Percentiles rank a stretch among this genome's conserved stretches.
phyloP scores from a whole-genome alignment of 1,140 invertebrate species.

The Bombus balteatus region DNA sequence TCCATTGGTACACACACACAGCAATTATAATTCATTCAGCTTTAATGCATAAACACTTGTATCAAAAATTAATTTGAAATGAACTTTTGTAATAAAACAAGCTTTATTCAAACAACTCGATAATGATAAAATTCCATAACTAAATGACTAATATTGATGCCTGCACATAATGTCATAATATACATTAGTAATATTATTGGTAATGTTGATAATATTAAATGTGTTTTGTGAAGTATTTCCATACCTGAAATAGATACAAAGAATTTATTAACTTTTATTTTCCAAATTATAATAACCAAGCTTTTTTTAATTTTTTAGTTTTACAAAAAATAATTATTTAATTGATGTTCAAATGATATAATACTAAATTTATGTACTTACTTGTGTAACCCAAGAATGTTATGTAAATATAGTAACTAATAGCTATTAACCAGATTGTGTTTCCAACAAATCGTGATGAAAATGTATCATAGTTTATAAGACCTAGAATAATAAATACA shows the following conservation, averaged over 20 bases:
- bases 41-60: background rate
- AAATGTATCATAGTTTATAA: slow-evolving; percentile 90
- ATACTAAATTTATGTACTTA: slow-evolving; percentile 82
- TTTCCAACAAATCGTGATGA: slow-evolving; percentile 94
- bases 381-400: slow-evolving; percentile 99
- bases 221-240: slow-evolving; percentile 94
- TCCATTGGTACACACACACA: background rate
- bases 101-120: slow-evolving; percentile 82
- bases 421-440: slow-evolving; percentile 95
- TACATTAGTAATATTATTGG: slow-evolving; percentile 91
- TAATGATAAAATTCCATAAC: slow-evolving; percentile 92
- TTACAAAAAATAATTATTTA: background rate
- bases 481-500: slow-evolving; percentile 83
- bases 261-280: background rate
- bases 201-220: slow-evolving; percentile 93
- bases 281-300: background rate
- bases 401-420: slow-evolving; percentile 97
- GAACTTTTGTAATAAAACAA: slow-evolving; percentile 20
- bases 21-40: background rate
- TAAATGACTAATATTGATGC: slow-evolving; percentile 88
- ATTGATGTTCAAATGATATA: background rate
- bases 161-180: slow-evolving; percentile 88
- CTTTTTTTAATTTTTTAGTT: background rate
- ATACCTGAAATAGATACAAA: slow-evolving; percentile 87
- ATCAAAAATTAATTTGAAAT: slow-evolving; percentile 18